Conservation (phyloP, 1,140 invertebrate genomes). For the Lordiphosa stackelbergi region DNA sequence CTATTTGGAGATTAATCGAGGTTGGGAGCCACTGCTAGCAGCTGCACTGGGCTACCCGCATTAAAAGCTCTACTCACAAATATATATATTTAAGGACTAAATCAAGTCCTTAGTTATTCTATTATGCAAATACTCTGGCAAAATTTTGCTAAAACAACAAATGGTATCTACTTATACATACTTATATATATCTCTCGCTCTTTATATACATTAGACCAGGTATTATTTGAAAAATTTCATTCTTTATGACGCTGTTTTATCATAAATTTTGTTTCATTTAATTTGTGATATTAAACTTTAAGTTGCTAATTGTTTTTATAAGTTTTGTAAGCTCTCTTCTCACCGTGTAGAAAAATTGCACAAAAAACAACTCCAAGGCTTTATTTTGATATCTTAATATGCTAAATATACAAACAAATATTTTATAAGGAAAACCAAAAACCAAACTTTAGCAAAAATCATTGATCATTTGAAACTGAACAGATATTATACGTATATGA, state of each 20-base stretch:
- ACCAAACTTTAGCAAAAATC: too few relatives aligned
- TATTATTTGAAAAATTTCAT: constrained; percentile 28
- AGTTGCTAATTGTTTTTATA: constrained; percentile 30
- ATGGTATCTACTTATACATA: constrained; percentile 33
- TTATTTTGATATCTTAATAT: constrained; percentile 30
- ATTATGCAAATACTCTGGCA: constrained; percentile 51
- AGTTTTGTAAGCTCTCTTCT: constrained; percentile 25
- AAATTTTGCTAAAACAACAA: constrained; percentile 44
- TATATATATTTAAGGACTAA: constrained; percentile 29
- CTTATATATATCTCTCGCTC: constrained; percentile 21
- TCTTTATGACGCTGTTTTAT: constrained; percentile 39
- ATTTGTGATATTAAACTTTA: constrained; percentile 31
- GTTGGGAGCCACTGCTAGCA: constrained; percentile 71
- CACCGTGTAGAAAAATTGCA: constrained; percentile 66
- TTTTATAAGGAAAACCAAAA: too few relatives aligned
- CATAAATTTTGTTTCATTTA: constrained; percentile 24
- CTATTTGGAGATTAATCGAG: constrained; percentile 71
- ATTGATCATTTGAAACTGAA: too few relatives aligned
- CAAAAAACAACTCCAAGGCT: constrained; percentile 53
- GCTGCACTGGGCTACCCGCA: constrained; percentile 68
- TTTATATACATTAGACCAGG: constrained; percentile 20
- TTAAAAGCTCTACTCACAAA: constrained; percentile 35
- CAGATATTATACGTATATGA: too few relatives aligned
- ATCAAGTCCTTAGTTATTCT: constrained; percentile 41
- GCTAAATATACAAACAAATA: constrained; percentile 12